Conservation (phyloP, 1,140 invertebrate species). For the Drosophila orosa region DNA sequence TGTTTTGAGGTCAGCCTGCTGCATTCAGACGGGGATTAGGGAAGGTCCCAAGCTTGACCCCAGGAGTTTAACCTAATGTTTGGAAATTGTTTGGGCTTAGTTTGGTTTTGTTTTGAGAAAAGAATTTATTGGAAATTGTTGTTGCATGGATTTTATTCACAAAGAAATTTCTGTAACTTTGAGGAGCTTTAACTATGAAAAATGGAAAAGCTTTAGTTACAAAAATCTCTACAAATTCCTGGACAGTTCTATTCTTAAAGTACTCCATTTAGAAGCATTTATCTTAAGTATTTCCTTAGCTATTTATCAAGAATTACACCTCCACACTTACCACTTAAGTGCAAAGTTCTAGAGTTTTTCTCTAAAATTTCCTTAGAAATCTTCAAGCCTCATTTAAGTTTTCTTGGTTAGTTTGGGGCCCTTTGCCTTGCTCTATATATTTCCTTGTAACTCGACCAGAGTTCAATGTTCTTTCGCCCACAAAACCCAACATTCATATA, state of each 20-base stretch:
- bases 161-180: background rate
- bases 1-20: slow-evolving; percentile 54
- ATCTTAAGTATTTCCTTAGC: background rate
- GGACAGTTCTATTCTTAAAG: background rate
- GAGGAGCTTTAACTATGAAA: too few species aligned
- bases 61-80: slow-evolving; percentile 31
- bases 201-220: too few species aligned
- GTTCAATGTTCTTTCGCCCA: slow-evolving; percentile 65
- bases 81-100: slow-evolving; percentile 10
- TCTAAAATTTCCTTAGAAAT: background rate
- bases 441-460: slow-evolving; percentile 33
- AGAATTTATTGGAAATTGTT: background rate
- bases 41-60: slow-evolving; percentile 29
- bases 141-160: background rate
- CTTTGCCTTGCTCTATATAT: slow-evolving; percentile 29
- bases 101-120: background rate
- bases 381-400: background rate
- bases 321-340: background rate
- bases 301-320: background rate
- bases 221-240: background rate
- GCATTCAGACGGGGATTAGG: slow-evolving; percentile 47
- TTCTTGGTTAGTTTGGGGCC: background rate
- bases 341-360: background rate
- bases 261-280: background rate
- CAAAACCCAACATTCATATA: slow-evolving; percentile 55